These are phyloP conservation scores for Ochropleura plecta DNA, from an alignment of 2,888 invertebrate genomes.

Conservation along the genomic window DNA sequence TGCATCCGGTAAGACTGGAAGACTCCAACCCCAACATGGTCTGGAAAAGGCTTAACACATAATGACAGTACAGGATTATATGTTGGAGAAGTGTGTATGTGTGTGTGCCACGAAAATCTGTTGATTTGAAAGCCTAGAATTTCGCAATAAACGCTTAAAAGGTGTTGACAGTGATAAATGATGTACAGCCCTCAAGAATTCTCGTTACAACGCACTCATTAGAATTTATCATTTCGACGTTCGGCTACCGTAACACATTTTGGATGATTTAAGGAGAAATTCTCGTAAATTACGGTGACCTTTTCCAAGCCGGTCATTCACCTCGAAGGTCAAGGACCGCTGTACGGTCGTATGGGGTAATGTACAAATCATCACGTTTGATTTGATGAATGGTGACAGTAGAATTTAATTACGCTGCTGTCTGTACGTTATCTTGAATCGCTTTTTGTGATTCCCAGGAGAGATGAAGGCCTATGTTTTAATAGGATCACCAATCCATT, in stretches of 20 bases:
- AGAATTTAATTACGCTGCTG: neutral
- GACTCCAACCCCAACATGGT: no score
- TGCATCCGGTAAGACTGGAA: no score
- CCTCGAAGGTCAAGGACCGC: constrained; percentile 15
- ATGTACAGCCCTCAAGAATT: constrained; percentile 2
- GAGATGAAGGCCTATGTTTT: neutral
- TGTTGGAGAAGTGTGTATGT: neutral
- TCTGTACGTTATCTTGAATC: neutral
- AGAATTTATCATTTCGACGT: constrained; percentile 30
- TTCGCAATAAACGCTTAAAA: neutral
- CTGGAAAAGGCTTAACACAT: no score
- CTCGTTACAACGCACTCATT: constrained; percentile 25
- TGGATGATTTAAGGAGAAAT: constrained; percentile 10
- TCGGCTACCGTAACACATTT: constrained; percentile 2
- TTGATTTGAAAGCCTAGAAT: neutral
- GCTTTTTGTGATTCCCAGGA: neutral
- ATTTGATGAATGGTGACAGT: neutral
- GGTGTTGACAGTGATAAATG: constrained; percentile 36
- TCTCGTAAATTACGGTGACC: constrained; percentile 17
- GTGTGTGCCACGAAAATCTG: neutral
- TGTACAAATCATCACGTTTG: neutral
- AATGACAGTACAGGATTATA: neutral
- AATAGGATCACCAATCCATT: neutral
- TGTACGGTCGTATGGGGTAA: neutral
- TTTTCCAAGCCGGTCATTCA: constrained; percentile 27